Base-by-base conservation (phyloP, 2,888 invertebrate species). In the Protonemura montana region DNA sequence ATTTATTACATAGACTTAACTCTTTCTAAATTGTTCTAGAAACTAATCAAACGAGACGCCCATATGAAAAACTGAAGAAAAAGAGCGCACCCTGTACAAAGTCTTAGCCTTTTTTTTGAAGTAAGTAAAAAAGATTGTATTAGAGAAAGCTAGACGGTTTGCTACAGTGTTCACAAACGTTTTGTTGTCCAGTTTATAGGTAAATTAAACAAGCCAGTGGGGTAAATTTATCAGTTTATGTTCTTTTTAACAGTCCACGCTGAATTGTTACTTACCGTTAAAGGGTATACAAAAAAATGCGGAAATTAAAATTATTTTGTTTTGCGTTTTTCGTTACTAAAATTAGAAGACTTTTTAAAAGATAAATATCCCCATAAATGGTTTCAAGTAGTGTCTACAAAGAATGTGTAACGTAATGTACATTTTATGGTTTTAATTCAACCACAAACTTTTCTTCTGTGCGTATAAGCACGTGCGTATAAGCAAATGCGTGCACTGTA, bases 381-480 rank as follows among this genome's bases (percentile, higher is more conserved):
- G 16, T 59, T 13, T 59, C 59, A 59, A 59, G 21, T 59, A 59
- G 21, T 21, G 59, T 13, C 13, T 59, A 21, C 7, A 59, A 59
- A 59, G 13, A 21, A 35, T 35, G 3, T 59, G 59, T 21, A 13
- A 59, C 13, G 59, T 13, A 21, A 59, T 13, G 59, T 59, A 7
- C 59, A 59, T 59, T 59, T 59, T 59, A 10, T 13, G 59, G 21
- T 59, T 59, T 59, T 59, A 59, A 59, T 59, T 59, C 13, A 59
- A 59, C 59, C 21, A 59, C 59, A 59, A 59, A 59, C 6, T 59
- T 59, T 10, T 21, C 59, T 59, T 59, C 59, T 59, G 59, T 59
- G 59, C 59, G 59, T 59, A n/a, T n/a, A 21, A 59, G 59, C 59
- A 59, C 59, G 59, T 59, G 59, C 59, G 59, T 41, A n/a, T n/a